Evolutionary conservation across 2,888 invertebrate species (phyloP).

Genomic region (Psylliodes chrysocephalus): DNA sequence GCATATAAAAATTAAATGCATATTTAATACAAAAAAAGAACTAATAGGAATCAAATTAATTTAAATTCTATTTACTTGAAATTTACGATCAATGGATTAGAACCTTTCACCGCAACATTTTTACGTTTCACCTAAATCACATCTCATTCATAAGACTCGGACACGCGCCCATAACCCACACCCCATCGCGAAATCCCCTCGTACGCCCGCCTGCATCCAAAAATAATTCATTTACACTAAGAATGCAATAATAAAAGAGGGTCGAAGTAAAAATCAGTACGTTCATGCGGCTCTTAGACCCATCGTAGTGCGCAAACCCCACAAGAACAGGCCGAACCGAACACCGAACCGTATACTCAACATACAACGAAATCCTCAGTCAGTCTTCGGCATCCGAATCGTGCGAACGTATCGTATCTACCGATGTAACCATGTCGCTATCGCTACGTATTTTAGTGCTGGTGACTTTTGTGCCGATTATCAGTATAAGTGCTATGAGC

Average conservation of each 20-base stretch:
- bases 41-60: no score
- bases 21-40: no score
- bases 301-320: constrained; percentile 62
- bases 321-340: constrained; percentile 65
- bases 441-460: constrained; percentile 23
- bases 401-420: constrained; percentile 15
- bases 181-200: neutral
- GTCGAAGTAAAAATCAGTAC: constrained; percentile 61
- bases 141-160: no score
- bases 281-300: constrained; percentile 63
- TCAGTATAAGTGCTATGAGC: constrained; percentile 61
- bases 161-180: neutral
- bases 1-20: no score
- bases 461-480: constrained; percentile 26
- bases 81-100: no score
- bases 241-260: constrained; percentile 51
- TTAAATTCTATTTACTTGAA: no score
- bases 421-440: constrained; percentile 22
- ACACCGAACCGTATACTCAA: constrained; percentile 33
- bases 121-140: no score
- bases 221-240: constrained; percentile 44
- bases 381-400: constrained; percentile 9
- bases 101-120: no score
- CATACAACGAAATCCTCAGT: constrained; percentile 3
- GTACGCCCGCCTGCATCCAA: constrained; percentile 32